phyloP scores from a whole-genome alignment of 2,113 vertebrate species.

The Athene cunicularia region DNA sequence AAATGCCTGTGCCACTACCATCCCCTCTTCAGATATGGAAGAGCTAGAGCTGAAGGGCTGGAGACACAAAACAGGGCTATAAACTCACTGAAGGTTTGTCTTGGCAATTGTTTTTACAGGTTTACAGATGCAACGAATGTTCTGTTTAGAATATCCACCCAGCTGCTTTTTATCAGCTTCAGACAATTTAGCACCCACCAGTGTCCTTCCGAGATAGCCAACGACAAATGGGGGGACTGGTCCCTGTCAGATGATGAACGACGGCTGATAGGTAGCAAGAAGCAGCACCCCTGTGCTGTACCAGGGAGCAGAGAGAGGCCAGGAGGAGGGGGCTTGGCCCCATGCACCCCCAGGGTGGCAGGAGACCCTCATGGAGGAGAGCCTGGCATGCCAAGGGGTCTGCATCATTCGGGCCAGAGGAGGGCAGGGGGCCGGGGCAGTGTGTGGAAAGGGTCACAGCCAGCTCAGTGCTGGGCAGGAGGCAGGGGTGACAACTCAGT shows the following conservation, averaged over 20 bases:
- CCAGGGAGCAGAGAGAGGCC: not conserved
- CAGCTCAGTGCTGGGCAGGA: not conserved
- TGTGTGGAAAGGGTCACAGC: not conserved
- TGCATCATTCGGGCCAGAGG: not conserved
- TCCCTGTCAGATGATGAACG: not conserved
- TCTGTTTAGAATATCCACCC: not conserved
- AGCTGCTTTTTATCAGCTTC: not conserved
- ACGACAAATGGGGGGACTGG: rapidly evolving
- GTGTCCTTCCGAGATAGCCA: rapidly evolving
- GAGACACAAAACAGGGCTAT: not conserved
- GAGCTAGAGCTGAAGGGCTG: not conserved
- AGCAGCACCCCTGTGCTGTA: not conserved
- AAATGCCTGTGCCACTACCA: not conserved
- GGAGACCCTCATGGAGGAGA: not conserved
- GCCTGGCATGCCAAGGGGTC: rapidly evolving
- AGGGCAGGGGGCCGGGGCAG: not conserved
- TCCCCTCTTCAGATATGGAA: not conserved
- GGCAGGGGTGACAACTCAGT: not conserved
- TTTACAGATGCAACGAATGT: not conserved
- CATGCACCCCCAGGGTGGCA: rapidly evolving
- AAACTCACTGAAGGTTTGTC: not conserved
- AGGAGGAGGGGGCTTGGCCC: not conserved
- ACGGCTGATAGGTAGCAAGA: rapidly evolving
- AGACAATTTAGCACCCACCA: not conserved
- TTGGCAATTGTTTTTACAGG: slow-evolving; percentile 4